phyloP scores from a whole-genome alignment of 2,888 invertebrate species.

The Zhuqinia jingwanae region DNA sequence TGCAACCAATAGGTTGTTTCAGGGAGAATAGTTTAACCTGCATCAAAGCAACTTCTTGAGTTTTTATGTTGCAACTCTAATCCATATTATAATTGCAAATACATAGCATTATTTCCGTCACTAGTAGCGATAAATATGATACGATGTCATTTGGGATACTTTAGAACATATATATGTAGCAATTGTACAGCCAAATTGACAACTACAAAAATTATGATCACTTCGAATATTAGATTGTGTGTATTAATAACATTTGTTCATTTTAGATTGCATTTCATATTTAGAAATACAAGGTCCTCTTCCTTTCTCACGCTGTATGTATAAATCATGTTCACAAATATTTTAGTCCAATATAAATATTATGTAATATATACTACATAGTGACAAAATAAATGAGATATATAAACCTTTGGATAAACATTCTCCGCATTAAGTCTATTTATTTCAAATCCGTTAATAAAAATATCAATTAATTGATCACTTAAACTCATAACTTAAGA shows the following conservation, averaged over 20 bases:
- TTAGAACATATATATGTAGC: too few species aligned
- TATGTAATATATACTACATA: background rate
- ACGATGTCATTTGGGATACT: too few species aligned
- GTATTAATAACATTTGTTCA: too few species aligned
- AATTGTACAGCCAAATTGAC: too few species aligned
- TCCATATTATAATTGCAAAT: background rate
- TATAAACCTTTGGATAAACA: slow-evolving; percentile 8
- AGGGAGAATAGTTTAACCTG: slow-evolving; percentile 65
- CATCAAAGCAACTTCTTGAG: slow-evolving; percentile 16
- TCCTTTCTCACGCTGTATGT: background rate
- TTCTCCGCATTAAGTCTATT: background rate
- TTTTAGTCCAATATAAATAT: background rate
- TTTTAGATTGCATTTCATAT: too few species aligned
- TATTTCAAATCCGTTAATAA: background rate
- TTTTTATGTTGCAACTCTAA: background rate
- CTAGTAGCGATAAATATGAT: too few species aligned
- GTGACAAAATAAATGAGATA: background rate
- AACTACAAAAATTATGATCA: too few species aligned
- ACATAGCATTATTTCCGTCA: background rate
- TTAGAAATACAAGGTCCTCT: background rate
- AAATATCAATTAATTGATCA: background rate
- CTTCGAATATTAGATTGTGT: too few species aligned
- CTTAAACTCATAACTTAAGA: background rate
- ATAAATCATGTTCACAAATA: background rate
- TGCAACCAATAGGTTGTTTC: slow-evolving; percentile 54